These are phyloP conservation scores for Ichneumoninae sp. DNA, from an alignment of 2,888 invertebrate species.

Conservation along the genomic window DNA sequence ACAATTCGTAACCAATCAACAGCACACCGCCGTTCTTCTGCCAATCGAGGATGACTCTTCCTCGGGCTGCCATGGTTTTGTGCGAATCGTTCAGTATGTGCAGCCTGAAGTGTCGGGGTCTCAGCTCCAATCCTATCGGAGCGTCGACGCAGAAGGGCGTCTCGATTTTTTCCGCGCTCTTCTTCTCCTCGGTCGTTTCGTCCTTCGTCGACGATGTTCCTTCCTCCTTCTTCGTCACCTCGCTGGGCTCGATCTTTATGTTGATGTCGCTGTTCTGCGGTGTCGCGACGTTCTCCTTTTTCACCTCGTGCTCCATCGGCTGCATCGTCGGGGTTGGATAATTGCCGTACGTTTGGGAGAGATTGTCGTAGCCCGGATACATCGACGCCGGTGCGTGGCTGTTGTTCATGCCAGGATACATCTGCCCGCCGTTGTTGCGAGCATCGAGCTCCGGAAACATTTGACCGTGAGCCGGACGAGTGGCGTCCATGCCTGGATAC, in stretches of 20 bases:
- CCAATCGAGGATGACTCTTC: conserved; percentile 96
- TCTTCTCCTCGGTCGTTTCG: conserved; percentile 74
- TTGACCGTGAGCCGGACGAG: conserved; percentile 65
- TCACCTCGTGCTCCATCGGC: conserved; percentile 72
- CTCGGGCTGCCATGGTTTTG: conserved; percentile 94
- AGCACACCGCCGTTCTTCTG: conserved; percentile 95
- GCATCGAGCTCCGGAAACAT: conserved; percentile 73
- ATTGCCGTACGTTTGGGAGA: conserved; percentile 53
- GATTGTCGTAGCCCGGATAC: conserved; percentile 72
- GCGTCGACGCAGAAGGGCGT: conserved; percentile 81
- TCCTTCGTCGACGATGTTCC: conserved; percentile 68
- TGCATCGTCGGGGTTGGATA: conserved; percentile 54
- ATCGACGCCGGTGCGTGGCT: conserved; percentile 70
- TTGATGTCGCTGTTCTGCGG: conserved; percentile 70
- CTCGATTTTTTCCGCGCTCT: conserved; percentile 75
- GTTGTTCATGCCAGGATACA: conserved; percentile 74
- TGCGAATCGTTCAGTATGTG: conserved; percentile 97
- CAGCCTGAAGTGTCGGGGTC: conserved; percentile 93
- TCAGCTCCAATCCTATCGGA: conserved; percentile 79
- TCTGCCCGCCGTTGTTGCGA: conserved; percentile 67
- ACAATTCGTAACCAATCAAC: conserved; percentile 98
- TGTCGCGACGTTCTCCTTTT: conserved; percentile 73
- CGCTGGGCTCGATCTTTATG: conserved; percentile 76
- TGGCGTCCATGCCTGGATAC: conserved; percentile 70
- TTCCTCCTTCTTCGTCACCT: conserved; percentile 72